Conservation (phyloP, 2,797 vertebrate species). For the Liasis olivaceus region DNA sequence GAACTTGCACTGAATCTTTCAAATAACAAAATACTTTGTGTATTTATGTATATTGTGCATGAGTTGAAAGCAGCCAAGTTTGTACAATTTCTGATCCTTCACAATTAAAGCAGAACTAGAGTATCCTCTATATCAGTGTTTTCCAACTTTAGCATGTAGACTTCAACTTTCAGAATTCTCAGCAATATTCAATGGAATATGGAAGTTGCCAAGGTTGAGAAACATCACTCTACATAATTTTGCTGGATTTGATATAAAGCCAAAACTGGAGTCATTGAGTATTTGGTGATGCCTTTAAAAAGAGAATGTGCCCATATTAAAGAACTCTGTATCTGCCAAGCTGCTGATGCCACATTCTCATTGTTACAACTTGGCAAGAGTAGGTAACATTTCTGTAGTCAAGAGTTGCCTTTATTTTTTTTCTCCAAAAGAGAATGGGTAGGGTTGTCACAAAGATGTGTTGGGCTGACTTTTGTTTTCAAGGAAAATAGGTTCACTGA, state of each 20-base stretch:
- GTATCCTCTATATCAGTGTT: background rate
- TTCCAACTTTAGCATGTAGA: background rate
- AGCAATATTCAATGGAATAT: background rate
- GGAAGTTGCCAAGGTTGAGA: background rate
- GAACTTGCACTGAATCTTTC: background rate
- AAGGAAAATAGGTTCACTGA: background rate
- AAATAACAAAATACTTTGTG: background rate
- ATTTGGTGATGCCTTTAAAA: background rate
- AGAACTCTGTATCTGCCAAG: background rate
- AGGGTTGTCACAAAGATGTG: background rate
- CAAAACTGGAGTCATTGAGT: background rate
- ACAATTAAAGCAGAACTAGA: background rate
- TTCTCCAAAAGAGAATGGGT: background rate
- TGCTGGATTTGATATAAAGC: background rate
- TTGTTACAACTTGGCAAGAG: background rate
- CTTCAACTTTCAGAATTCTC: background rate
- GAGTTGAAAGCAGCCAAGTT: background rate
- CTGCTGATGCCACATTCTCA: background rate
- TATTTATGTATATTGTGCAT: background rate
- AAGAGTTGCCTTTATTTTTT: background rate
- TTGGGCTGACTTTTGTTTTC: background rate
- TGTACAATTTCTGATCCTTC: background rate
- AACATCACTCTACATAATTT: background rate
- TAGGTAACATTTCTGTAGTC: background rate
- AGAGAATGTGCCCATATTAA: background rate